A percentile compares a stretch with the other conserved stretches of the same genome.
Conservation (phyloP, 2,113 vertebrate genomes). For the Ptilonorhynchus violaceus region DNA sequence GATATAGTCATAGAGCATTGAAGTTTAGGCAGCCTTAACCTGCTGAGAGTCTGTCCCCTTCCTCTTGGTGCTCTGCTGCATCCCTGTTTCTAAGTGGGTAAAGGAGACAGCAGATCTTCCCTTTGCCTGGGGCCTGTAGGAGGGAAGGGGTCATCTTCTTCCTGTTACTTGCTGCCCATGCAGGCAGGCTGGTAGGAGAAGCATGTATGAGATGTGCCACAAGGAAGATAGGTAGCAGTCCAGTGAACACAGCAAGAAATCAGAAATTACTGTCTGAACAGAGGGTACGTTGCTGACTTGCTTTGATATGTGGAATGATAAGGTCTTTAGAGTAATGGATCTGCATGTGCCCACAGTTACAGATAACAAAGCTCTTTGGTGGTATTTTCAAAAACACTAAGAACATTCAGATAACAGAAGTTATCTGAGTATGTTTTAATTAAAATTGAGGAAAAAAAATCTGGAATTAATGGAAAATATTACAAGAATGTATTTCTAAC, state of each 20-base stretch:
- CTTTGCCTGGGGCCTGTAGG: background rate
- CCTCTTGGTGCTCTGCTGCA: background rate
- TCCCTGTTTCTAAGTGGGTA: background rate
- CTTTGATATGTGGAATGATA: accelerated
- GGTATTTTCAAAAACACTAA: background rate
- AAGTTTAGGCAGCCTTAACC: background rate
- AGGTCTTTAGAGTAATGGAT: background rate
- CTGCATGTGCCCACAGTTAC: background rate
- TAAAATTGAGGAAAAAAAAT: background rate
- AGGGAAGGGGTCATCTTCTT: background rate
- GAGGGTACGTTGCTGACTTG: background rate
- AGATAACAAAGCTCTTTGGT: background rate
- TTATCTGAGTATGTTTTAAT: background rate
- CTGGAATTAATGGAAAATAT: background rate
- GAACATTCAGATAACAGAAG: background rate
- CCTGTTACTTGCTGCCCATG: background rate
- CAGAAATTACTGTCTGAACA: background rate
- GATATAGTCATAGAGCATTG: background rate
- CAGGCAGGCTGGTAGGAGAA: background rate
- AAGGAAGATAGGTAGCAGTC: background rate
- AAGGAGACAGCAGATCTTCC: background rate
- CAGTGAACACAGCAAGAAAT: background rate
- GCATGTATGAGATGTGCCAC: accelerated
- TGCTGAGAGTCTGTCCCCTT: background rate
- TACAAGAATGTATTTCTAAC: background rate